A percentile compares a stretch with the other conserved stretches of the same genome.
phyloP scores from a whole-genome alignment of 2,888 invertebrate genomes.

The Andrena marginata region DNA sequence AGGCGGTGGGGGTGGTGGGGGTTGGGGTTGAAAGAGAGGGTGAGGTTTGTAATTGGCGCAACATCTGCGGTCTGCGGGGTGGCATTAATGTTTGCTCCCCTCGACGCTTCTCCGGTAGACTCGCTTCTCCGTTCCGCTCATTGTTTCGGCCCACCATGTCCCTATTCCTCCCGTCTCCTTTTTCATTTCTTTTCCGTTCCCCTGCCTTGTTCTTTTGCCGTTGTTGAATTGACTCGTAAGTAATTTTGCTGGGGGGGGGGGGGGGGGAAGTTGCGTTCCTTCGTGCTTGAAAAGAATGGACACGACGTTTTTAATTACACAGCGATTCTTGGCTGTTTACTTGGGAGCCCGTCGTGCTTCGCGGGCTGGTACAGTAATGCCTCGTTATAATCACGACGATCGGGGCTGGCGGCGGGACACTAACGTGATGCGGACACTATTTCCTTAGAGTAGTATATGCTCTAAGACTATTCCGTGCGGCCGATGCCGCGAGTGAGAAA shows the following conservation, averaged over 20 bases:
- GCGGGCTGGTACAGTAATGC: background rate
- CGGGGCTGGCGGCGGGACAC: too few relatives aligned
- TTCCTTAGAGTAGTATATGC: too few relatives aligned
- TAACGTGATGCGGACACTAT: too few relatives aligned
- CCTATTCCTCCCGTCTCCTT: constrained; percentile 7
- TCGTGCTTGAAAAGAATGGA: background rate
- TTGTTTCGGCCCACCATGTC: constrained; percentile 21
- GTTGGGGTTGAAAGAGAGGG: constrained; percentile 30
- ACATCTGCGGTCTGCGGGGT: constrained; percentile 84
- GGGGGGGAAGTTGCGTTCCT: background rate
- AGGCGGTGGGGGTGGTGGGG: constrained; percentile 55
- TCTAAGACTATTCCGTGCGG: too few relatives aligned
- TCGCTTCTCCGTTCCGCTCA: constrained; percentile 21
- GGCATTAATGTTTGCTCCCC: constrained; percentile 84
- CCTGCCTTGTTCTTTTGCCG: background rate
- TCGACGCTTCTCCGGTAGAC: constrained; percentile 53
- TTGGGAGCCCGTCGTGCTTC: background rate
- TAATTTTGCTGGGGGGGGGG: background rate
- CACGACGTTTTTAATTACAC: constrained; percentile 6
- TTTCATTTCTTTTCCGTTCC: constrained; percentile 26
- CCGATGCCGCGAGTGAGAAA: too few relatives aligned
- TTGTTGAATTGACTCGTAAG: constrained; percentile 31
- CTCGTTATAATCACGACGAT: too few relatives aligned
- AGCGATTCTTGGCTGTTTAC: constrained; percentile 1
- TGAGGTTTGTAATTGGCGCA: constrained; percentile 84